Conservation (phyloP, 2,888 invertebrate genomes). For the Xylocampa areola region DNA sequence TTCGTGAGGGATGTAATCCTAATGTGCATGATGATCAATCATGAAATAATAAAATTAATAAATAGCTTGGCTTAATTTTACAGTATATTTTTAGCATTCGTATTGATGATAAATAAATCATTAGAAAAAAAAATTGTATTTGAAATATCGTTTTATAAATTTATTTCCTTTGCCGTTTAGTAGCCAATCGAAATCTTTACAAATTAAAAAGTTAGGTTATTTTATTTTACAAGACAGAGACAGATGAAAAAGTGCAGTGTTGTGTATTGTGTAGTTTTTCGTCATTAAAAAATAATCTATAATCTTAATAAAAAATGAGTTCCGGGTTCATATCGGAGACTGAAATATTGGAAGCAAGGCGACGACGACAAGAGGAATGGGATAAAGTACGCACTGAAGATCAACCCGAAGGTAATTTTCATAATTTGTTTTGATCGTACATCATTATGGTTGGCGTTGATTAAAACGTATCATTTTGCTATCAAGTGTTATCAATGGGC, state of each 20-base stretch:
- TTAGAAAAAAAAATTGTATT: background rate
- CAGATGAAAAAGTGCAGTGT: constrained; percentile 21
- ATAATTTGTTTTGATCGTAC: constrained; percentile 35
- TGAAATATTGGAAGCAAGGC: constrained; percentile 95
- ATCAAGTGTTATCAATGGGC: constrained; percentile 17
- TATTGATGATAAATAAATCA: too few species aligned
- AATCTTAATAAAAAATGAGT: constrained; percentile 91
- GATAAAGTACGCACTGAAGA: constrained; percentile 97
- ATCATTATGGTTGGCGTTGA: constrained; percentile 43
- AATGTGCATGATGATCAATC: too few species aligned
- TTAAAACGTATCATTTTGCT: constrained; percentile 27
- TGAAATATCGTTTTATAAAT: constrained; percentile 6
- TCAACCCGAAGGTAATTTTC: constrained; percentile 94
- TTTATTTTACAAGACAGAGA: too few species aligned
- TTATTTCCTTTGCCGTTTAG: constrained; percentile 21
- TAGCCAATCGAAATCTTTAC: constrained; percentile 20
- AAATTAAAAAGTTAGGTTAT: constrained; percentile 53
- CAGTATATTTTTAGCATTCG: too few species aligned
- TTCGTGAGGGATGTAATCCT: too few species aligned
- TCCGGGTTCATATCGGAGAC: constrained; percentile 97
- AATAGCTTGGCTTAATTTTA: too few species aligned
- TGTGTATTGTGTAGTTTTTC: too few species aligned
- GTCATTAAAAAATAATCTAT: constrained; percentile 18
- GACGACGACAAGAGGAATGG: constrained; percentile 98
- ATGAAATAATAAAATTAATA: too few species aligned